These are phyloP conservation scores for Anthonomus grandis DNA, from an alignment of 1,140 invertebrate genomes.

Conservation along the genomic window DNA sequence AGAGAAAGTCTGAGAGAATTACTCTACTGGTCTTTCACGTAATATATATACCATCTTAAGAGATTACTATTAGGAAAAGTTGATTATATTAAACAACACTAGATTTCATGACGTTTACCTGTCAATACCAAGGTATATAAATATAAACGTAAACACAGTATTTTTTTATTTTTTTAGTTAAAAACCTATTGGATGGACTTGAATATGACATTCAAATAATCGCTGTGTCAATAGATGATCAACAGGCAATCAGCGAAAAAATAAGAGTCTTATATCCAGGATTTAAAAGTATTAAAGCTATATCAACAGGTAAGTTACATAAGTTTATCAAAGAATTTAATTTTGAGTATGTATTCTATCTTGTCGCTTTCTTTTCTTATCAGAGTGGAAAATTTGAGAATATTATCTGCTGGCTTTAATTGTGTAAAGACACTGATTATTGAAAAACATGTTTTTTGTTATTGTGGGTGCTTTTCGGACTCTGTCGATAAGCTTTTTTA, in stretches of 20 bases:
- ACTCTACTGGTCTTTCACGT: no score
- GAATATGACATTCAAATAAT: constrained; percentile 65
- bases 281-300: constrained; percentile 58
- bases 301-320: constrained; percentile 55
- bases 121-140: no score
- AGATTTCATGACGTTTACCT: not conserved
- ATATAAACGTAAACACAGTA: not conserved
- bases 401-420: not conserved
- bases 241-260: constrained; percentile 55
- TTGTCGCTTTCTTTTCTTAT: no score
- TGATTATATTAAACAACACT: not conserved
- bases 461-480: no score
- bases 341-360: not conserved
- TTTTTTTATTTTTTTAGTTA: constrained; percentile 50
- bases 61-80: not conserved
- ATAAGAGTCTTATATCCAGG: constrained; percentile 59
- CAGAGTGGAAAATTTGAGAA: no score
- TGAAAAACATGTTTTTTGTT: not conserved
- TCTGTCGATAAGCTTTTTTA: no score
- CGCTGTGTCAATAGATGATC: constrained; percentile 56
- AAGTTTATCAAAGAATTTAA: no score
- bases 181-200: constrained; percentile 61
- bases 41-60: no score
- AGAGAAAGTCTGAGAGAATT: no score
- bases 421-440: not conserved